Evolutionary conservation across 2,113 vertebrate genomes (phyloP), one percentile per base, ranked within the genome.

Genomic region (Lampris megalopsis): DNA sequence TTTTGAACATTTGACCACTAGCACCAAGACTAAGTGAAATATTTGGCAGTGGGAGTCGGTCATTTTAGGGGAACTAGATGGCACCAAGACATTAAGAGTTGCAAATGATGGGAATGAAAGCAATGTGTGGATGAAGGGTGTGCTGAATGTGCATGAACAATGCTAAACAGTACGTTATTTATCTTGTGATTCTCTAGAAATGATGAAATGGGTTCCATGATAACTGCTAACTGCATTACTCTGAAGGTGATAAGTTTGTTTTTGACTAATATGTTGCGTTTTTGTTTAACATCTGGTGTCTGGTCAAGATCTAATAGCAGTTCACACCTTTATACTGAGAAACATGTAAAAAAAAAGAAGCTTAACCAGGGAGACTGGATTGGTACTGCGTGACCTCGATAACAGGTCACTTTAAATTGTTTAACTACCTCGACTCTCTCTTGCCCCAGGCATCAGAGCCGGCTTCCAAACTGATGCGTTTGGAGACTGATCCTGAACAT

Each of bases 391-490:
- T 90, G 91, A 88, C 88, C 89, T 82, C 9, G 40, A 47, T 4
- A 6, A 38, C 65, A 78, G 88, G 83, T 89, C 84, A 62, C 68
- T n/a, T 1, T 75, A 93, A 90, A 86, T 83, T 75, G 65, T 85
- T 24, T 92, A 87, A 90, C 88, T 87, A 91, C 90, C 77, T 70
- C 75, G 91, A 80, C 90, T 91, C 86, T 92, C 63, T 92, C 91
- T 93, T 90, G 80, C 80, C 90, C 67, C 80, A 93, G 93, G 81
- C 90, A 70, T 78, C 88, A 89, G 94, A 93, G 68, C 5, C 87
- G 85, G 92, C 82, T 93, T 93, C 93, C 93, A 95, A 94, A 94
- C 85, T 73, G 70, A 85, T 91, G 86, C 60, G 75, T 91, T 94
- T 92, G 88, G 90, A 90, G 88, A 89, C 83, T 88, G 87, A 88